These are phyloP conservation scores for Caenorhabditis angaria DNA, from an alignment of 2,888 invertebrate species.

Conservation along the genomic window DNA sequence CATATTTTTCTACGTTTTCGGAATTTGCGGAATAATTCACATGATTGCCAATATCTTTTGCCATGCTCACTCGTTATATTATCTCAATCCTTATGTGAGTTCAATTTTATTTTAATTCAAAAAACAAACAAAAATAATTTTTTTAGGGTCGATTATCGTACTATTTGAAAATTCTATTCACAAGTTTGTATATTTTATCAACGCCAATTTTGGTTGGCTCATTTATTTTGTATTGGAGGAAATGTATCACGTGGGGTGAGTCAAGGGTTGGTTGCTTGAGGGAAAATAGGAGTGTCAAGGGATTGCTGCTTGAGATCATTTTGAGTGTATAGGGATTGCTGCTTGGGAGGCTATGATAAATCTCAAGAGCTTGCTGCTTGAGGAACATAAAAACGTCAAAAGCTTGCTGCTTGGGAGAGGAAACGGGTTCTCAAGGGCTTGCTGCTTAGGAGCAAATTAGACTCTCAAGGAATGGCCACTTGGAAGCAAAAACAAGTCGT, in stretches of 20 bases:
- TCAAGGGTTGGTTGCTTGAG: no score
- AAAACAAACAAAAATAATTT: background rate
- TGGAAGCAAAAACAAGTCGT: no score
- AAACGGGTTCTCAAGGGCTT: no score
- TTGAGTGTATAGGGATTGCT: no score
- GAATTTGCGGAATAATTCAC: conserved; percentile 68
- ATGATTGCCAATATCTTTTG: conserved; percentile 70
- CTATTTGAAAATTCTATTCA: conserved; percentile 65
- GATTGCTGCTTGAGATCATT: no score
- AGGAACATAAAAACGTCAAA: no score
- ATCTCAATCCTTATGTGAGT: conserved; percentile 70
- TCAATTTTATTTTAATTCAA: background rate
- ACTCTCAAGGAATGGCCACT: no score
- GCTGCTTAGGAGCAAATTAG: no score
- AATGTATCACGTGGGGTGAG: conserved; percentile 70
- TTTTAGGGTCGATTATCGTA: conserved; percentile 69
- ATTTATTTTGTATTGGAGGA: conserved; percentile 70
- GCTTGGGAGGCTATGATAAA: no score
- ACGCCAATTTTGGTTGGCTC: conserved; percentile 68
- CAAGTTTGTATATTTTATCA: conserved; percentile 64
- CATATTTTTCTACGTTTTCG: conserved; percentile 71
- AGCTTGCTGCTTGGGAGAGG: no score
- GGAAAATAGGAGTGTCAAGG: no score
- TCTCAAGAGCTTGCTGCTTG: no score
- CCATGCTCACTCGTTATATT: conserved; percentile 69